Percentiles rank a stretch among this genome's conserved stretches.
These are phyloP conservation scores for Lepisosteus oculatus DNA, from an alignment of 2,113 vertebrate species.

Conservation along the genomic window DNA sequence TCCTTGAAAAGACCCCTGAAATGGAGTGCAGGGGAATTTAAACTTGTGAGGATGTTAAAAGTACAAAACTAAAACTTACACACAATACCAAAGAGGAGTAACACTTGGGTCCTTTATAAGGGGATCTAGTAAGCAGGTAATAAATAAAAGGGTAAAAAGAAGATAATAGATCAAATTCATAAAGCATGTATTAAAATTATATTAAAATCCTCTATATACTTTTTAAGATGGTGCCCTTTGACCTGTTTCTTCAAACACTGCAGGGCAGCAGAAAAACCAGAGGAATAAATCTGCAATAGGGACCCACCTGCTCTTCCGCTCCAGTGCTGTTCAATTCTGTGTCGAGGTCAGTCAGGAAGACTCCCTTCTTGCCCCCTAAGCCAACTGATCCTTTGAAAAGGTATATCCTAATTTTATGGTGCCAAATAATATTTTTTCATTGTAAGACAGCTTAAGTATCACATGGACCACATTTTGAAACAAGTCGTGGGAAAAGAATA, in stretches of 20 bases:
- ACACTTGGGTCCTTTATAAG: too few relatives aligned
- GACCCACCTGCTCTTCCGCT: not conserved
- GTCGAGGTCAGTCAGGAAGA: not conserved
- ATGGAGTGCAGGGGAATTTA: not conserved
- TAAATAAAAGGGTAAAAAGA: too few relatives aligned
- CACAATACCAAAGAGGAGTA: too few relatives aligned
- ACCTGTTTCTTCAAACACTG: not conserved
- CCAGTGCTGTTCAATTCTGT: not conserved
- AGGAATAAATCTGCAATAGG: not conserved
- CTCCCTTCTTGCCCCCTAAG: not conserved
- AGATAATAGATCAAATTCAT: too few relatives aligned
- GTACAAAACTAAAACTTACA: too few relatives aligned
- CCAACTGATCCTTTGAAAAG: not conserved
- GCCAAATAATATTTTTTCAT: not conserved
- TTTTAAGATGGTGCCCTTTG: not conserved
- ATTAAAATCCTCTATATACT: too few relatives aligned
- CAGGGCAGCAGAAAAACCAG: not conserved
- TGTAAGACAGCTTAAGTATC: not conserved
- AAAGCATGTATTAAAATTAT: too few relatives aligned
- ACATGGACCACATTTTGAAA: not conserved
- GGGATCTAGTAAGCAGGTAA: too few relatives aligned
- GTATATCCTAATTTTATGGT: slow-evolving; percentile 5
- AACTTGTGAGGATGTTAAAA: not conserved
- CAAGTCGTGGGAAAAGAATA: not conserved
- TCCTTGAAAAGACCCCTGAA: too few relatives aligned